Percentiles rank a stretch among this genome's conserved stretches.
phyloP scores from a whole-genome alignment of 2,888 invertebrate genomes.

The Xylota segnis region DNA sequence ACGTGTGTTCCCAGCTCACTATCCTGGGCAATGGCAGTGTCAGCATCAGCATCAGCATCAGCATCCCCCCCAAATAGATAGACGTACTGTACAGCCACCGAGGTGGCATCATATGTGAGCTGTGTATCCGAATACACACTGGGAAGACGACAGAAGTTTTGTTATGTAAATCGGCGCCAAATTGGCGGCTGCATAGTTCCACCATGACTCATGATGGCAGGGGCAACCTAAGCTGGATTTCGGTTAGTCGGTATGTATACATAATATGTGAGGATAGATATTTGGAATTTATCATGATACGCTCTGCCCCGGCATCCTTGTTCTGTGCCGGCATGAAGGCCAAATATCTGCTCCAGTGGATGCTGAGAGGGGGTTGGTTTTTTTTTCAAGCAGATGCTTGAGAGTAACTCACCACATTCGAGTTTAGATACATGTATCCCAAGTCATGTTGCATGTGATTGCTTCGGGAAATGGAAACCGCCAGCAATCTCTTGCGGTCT shows the following conservation, averaged over 20 bases:
- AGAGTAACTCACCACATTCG: constrained; percentile 20
- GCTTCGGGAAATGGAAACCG: not conserved
- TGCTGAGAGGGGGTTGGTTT: constrained; percentile 6
- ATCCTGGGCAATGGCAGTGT: constrained; percentile 7
- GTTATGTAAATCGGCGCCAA: constrained; percentile 68
- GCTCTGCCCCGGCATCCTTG: constrained; percentile 30
- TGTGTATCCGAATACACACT: not conserved
- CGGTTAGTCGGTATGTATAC: not conserved
- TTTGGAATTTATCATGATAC: constrained; percentile 48
- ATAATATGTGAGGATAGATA: constrained; percentile 14
- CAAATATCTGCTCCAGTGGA: constrained; percentile 30
- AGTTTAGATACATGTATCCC: constrained; percentile 47
- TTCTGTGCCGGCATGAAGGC: constrained; percentile 22
- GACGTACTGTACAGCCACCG: constrained; percentile 12
- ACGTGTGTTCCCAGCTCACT: constrained; percentile 17
- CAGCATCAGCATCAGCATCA: constrained; percentile 14
- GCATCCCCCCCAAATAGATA: constrained; percentile 23
- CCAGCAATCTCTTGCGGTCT: not conserved
- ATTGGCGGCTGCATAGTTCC: constrained; percentile 61
- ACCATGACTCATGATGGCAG: constrained; percentile 54
- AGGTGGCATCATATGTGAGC: constrained; percentile 6
- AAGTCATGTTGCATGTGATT: constrained; percentile 3
- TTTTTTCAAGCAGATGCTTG: not conserved
- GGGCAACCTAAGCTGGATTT: constrained; percentile 48
- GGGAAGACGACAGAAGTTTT: constrained; percentile 42